These are phyloP conservation scores for Holcopasites calliopsidis DNA, from an alignment of 1,140 invertebrate genomes.

Conservation along the genomic window DNA sequence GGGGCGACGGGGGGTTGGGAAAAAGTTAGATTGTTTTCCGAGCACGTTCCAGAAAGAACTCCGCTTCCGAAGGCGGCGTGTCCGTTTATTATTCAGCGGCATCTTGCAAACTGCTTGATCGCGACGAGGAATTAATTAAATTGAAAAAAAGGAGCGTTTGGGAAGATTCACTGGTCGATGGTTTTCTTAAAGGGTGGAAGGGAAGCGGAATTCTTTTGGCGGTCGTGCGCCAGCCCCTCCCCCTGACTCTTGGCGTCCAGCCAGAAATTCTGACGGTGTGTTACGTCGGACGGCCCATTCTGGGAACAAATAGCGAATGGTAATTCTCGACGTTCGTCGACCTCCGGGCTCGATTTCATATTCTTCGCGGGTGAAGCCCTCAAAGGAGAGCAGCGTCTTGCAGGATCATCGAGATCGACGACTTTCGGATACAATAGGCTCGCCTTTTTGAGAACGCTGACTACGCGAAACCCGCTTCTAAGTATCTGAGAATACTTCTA, in stretches of 20 bases:
- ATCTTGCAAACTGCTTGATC: background rate
- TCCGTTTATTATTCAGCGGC: conserved; percentile 2
- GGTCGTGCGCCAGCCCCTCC: background rate
- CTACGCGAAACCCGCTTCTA: too few relatives aligned
- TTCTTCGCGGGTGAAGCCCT: conserved; percentile 32
- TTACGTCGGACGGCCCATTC: conserved; percentile 38
- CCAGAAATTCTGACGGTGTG: conserved; percentile 31
- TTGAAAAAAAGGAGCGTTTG: background rate
- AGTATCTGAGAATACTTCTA: too few relatives aligned
- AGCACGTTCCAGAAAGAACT: background rate
- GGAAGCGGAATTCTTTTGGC: background rate
- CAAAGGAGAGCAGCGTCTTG: too few relatives aligned
- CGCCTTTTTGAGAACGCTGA: background rate
- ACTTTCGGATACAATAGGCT: background rate
- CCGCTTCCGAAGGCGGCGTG: background rate
- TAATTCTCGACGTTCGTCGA: conserved; percentile 47
- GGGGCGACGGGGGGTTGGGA: background rate
- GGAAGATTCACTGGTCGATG: background rate
- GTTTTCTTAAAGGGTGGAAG: background rate
- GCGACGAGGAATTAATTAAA: conserved; percentile 38
- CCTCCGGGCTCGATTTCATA: conserved; percentile 42
- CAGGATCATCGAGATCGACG: background rate
- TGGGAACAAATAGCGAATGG: conserved; percentile 42
- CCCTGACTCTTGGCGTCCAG: conserved; percentile 32
- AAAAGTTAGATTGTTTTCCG: background rate